Evolutionary conservation across 1,140 invertebrate species (phyloP), one percentile per base, ranked within the genome.

Genomic region (Calliphora vicina): DNA sequence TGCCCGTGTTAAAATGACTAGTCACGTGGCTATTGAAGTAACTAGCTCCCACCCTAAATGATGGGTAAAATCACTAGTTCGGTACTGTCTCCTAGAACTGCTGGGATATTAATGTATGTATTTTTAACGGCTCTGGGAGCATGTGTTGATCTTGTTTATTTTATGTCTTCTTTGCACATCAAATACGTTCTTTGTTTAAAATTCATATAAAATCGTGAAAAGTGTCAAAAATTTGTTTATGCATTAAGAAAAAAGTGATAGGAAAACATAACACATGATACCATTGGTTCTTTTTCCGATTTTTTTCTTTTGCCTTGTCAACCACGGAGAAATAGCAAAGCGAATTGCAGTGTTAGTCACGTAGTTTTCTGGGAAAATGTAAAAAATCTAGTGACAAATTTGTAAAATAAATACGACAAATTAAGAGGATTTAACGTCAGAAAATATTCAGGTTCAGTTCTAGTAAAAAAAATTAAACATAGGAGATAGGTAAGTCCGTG

Each of bases 111-210:
- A n/a, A 15, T 57, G 5, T n/a, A 57, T n/a, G n/a, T 57, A 15
- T 67, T 67, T 67, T 67, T 67, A 23, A 23, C n/a, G 9, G 61
- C n/a, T n/a, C 50, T 67, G 61, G 15, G 10, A 67, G n/a, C 61
- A 67, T 67, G 61, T 67, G 61, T 67, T 67, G 61, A 67, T 67
- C n/a, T 67, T 67, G 61, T 67, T 67, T 67, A 67, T 67, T 67
- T 67, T 67, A 67, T 67, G 61, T 67, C n/a, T 67, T 67, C 61
- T 23, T 67, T 50, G 45, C 45, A 50, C 45, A 10, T 6, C 61
- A 67, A 23, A 20, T n/a, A 67, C 20, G 61, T 67, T 67, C 20
- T 23, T 67, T 67, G 20, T 67, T 67, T 67, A 67, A 67, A 67
- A 67, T 67, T 67, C 61, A 67, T 67, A 20, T 67, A 67, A 67